These are phyloP conservation scores for Falco naumanni DNA, from an alignment of 2,797 vertebrate genomes.

Conservation along the genomic window DNA sequence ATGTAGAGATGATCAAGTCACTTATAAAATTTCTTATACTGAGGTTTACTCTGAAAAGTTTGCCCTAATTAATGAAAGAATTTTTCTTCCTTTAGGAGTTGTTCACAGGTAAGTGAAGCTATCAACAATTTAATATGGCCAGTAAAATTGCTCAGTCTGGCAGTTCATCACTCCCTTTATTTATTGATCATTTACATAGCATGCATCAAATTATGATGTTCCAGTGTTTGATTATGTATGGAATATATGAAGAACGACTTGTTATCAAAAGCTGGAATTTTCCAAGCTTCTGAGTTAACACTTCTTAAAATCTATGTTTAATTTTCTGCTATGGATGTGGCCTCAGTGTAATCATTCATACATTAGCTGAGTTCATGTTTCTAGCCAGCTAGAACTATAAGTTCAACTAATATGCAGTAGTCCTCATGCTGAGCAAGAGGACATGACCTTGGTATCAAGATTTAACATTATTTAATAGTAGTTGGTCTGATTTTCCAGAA, in stretches of 20 bases:
- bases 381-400: not conserved
- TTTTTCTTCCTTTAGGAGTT: constrained; percentile 74
- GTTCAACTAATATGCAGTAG: not conserved
- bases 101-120: constrained; percentile 71
- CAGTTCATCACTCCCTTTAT: not conserved
- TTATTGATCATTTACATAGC: not conserved
- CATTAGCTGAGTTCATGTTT: not conserved
- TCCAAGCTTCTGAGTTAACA: not conserved
- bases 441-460: not conserved
- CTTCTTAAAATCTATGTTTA: not conserved
- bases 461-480: not conserved
- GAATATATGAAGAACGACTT: not conserved
- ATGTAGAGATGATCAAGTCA: constrained; percentile 74
- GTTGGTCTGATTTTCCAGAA: not conserved
- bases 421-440: not conserved
- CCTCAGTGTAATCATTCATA: not conserved
- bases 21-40: constrained; percentile 76
- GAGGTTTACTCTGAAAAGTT: constrained; percentile 78
- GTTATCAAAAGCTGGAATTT: not conserved
- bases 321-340: not conserved
- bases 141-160: not conserved
- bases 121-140: not conserved
- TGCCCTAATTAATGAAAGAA: constrained; percentile 77
- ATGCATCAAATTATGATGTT: not conserved
- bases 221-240: not conserved